phyloP scores from a whole-genome alignment of 2,797 vertebrate species.

The Malurus splendens region DNA sequence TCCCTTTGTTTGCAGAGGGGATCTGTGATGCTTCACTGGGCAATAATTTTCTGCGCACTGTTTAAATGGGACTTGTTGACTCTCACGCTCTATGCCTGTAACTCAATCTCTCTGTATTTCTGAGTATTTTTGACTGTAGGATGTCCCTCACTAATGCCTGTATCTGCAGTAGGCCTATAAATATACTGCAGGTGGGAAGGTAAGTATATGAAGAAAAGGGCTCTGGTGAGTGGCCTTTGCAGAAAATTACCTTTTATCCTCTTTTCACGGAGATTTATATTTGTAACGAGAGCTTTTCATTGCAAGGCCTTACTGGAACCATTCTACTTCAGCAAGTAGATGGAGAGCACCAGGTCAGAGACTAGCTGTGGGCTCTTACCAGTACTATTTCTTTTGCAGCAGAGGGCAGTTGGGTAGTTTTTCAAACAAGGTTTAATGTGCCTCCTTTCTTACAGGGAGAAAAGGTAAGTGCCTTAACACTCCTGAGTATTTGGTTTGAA shows the following conservation, averaged over 20 bases:
- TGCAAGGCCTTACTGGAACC: conserved; percentile 80
- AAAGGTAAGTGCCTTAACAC: conserved; percentile 65
- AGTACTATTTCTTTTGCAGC: conserved; percentile 64
- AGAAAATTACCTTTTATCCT: conserved; percentile 70
- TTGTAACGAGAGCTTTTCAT: conserved; percentile 78
- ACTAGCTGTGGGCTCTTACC: conserved; percentile 82
- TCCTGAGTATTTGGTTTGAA: conserved; percentile 73
- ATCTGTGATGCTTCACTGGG: conserved; percentile 16
- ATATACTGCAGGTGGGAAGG: conserved; percentile 89
- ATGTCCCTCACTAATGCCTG: conserved; percentile 88
- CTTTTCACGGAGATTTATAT: conserved; percentile 58
- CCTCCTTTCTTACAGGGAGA: conserved; percentile 33
- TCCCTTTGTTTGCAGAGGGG: conserved; percentile 14
- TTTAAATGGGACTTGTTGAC: conserved; percentile 67
- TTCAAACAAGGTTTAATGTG: conserved; percentile 54
- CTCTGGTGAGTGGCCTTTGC: conserved; percentile 89
- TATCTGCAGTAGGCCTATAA: conserved; percentile 94
- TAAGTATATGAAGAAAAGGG: conserved; percentile 90
- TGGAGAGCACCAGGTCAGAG: conserved; percentile 73
- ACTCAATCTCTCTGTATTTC: conserved; percentile 78
- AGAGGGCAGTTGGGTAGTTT: conserved; percentile 76
- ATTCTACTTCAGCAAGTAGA: conserved; percentile 66
- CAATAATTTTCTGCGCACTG: conserved; percentile 52
- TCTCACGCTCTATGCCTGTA: conserved; percentile 65
- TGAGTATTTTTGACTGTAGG: conserved; percentile 91